These are phyloP conservation scores for Madoqua kirkii DNA, from an alignment of 2,113 vertebrate species.

Conservation along the genomic window DNA sequence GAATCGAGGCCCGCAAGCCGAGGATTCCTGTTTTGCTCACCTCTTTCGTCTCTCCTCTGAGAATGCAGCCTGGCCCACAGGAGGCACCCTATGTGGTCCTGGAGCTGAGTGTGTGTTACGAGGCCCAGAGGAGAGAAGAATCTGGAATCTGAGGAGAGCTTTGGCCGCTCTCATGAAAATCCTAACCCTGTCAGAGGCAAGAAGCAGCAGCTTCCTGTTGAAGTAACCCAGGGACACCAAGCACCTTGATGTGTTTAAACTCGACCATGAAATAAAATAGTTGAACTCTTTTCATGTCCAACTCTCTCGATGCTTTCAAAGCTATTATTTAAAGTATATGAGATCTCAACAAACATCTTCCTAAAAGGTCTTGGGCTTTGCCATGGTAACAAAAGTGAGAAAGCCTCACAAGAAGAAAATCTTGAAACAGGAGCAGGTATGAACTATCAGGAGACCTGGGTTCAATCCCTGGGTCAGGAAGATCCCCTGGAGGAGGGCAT, in stretches of 20 bases:
- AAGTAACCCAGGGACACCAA: neutral
- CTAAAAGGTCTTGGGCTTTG: neutral
- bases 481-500: neutral
- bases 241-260: neutral
- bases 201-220: neutral
- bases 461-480: neutral
- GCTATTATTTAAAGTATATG: neutral
- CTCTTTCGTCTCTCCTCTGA: accelerated
- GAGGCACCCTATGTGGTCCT: accelerated
- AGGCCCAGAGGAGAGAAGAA: no score
- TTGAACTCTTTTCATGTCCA: neutral
- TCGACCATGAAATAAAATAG: neutral
- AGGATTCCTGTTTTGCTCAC: accelerated
- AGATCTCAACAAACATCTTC: neutral
- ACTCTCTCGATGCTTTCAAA: neutral
- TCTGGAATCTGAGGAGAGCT: neutral
- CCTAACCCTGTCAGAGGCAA: accelerated
- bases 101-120: no score
- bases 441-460: neutral
- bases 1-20: accelerated
- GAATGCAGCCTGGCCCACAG: accelerated
- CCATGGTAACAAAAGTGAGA: neutral
- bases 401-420: neutral
- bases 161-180: no score
- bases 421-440: neutral